These are phyloP conservation scores for Alcis repandata DNA, from an alignment of 2,888 invertebrate species.

Conservation along the genomic window DNA sequence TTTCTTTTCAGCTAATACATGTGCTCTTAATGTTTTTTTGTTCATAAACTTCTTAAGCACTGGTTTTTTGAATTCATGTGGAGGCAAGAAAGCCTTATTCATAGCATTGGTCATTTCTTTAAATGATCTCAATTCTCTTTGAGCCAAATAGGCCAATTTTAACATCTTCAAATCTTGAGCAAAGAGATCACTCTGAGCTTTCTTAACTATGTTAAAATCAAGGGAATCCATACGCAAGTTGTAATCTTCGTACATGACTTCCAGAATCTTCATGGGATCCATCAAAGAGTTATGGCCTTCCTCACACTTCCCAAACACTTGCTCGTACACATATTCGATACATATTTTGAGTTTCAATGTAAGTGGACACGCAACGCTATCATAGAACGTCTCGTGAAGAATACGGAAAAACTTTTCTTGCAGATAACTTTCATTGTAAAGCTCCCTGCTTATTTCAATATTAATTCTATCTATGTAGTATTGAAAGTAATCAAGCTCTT, in stretches of 20 bases:
- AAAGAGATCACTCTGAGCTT: constrained; percentile 77
- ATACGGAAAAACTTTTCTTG: constrained; percentile 79
- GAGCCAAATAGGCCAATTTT: constrained; percentile 75
- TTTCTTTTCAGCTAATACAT: constrained; percentile 61
- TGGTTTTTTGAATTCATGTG: constrained; percentile 66
- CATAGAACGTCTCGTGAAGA: constrained; percentile 74
- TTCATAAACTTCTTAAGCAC: constrained; percentile 70
- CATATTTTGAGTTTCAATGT: constrained; percentile 79
- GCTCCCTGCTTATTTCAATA: constrained; percentile 71
- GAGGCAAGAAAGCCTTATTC: constrained; percentile 79
- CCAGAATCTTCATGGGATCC: constrained; percentile 81
- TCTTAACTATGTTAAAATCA: constrained; percentile 77
- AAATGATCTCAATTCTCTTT: constrained; percentile 76
- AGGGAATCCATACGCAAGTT: constrained; percentile 76
- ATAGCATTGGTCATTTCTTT: constrained; percentile 79
- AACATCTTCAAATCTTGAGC: constrained; percentile 79
- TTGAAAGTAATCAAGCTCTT: constrained; percentile 78
- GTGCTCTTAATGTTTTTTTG: constrained; percentile 66
- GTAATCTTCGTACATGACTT: constrained; percentile 80
- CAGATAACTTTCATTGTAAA: constrained; percentile 71
- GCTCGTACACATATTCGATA: constrained; percentile 81
- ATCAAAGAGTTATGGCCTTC: constrained; percentile 77
- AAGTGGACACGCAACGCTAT: constrained; percentile 74
- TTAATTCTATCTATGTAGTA: constrained; percentile 76
- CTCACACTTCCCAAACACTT: constrained; percentile 80